phyloP scores from a whole-genome alignment of 2,797 vertebrate species.

The Pantherophis vulpinus region DNA sequence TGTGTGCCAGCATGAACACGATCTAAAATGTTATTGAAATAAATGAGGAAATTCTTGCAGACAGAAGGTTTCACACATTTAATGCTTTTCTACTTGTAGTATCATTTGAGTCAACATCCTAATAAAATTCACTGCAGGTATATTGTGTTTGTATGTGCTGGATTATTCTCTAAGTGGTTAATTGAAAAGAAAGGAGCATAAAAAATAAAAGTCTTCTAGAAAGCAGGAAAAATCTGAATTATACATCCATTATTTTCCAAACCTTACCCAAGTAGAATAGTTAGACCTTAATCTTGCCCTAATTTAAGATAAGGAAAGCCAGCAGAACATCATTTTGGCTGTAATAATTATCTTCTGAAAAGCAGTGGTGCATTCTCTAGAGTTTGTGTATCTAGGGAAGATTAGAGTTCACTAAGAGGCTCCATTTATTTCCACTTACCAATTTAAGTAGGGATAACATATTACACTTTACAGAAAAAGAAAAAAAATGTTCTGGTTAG shows the following conservation, averaged over 20 bases:
- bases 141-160: neutral
- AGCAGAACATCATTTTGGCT: conserved; percentile 45
- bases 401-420: conserved; percentile 53
- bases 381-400: conserved; percentile 46
- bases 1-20: neutral
- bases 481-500: conserved; percentile 37
- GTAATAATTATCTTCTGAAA: conserved; percentile 59
- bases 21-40: neutral
- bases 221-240: conserved; percentile 27
- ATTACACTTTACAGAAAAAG: conserved; percentile 4
- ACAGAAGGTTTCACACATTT: neutral
- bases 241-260: conserved; percentile 49
- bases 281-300: conserved; percentile 46
- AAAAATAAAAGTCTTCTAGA: conserved; percentile 25
- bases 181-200: conserved; percentile 27
- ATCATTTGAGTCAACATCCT: neutral
- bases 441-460: conserved; percentile 47
- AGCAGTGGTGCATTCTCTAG: conserved; percentile 26
- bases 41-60: neutral
- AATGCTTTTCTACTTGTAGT: neutral
- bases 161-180: neutral
- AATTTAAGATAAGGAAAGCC: conserved; percentile 57
- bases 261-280: conserved; percentile 36
- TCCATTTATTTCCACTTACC: conserved; percentile 50
- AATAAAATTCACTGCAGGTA: neutral